Evolutionary conservation across 2,113 vertebrate genomes (phyloP), one percentile per base, ranked within the genome.

Genomic region (Psilopogon haemacephalus): DNA sequence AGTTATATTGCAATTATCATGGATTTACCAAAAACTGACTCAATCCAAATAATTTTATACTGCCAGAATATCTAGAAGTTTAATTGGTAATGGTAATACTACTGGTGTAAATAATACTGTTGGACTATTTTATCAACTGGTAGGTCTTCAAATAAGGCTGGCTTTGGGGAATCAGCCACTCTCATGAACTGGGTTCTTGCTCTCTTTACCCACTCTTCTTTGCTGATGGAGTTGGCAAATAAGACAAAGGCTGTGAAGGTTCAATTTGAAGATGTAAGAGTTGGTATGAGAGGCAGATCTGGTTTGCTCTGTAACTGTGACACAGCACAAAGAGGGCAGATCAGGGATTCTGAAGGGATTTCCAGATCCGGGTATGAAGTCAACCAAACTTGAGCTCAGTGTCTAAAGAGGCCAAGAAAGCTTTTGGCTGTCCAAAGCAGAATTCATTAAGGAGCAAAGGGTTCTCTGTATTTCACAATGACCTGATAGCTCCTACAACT

Each of bases 1-100:
- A 86, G 92, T 69, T 81, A 77, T 21, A 87, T 58, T 76, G 33
- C 86, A 94, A 93, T 89, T 54, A 78, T 60, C 15, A 50, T 16
- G 20, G 70, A 30, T 18, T 79, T 92, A 79, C 56, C 70, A 73
- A 82, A 92, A 94, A 8, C 44, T 94, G 68, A 77, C 6, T 14
- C 30, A 68, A 37, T 56, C 46, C 74, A 92, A 92, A 90, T 67
- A 68, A 65, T 67, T 65, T 73, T 50, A 30, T 62, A n/a, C 32
- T n/a, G 35, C 20, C 78, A 63, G 46, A 72, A 14, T 15, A 63
- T 3, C 15, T 79, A 40, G 19, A 67, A 27, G 4, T 79, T 82
- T 79, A 84, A 72, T 14, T 54, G 38, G 60, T 46, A 67, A 87
- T 90, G 55, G 70, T 94, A 78, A 33, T 54, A 68, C 12, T 64